phyloP scores from a whole-genome alignment of 2,113 vertebrate species.

The Micronycteris hirsuta region DNA sequence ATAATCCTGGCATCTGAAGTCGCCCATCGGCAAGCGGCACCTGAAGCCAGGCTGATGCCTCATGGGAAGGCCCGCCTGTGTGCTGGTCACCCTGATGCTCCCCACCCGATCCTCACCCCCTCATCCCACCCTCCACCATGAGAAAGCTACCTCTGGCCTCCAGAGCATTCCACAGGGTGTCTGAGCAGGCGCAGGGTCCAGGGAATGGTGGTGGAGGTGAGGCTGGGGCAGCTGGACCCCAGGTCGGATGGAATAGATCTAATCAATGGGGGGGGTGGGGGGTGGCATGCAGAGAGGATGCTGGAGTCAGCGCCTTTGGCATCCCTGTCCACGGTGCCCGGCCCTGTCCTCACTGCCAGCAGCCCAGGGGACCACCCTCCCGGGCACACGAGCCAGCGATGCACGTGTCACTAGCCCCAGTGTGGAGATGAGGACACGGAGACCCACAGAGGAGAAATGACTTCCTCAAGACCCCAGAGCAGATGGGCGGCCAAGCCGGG shows the following conservation, averaged over 20 bases:
- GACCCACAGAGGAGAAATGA: not conserved
- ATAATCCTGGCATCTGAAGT: slow-evolving; percentile 75
- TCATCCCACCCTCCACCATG: not conserved
- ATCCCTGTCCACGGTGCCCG: rapidly evolving
- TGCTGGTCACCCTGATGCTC: slow-evolving; percentile 49
- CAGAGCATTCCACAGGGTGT: slow-evolving; percentile 44
- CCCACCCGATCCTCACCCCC: not conserved
- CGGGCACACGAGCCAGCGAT: not conserved
- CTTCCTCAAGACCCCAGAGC: not conserved
- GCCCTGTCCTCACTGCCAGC: not conserved
- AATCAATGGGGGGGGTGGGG: rapidly evolving
- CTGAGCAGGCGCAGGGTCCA: not conserved
- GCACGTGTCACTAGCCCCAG: not conserved
- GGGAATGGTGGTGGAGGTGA: not conserved
- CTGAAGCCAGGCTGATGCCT: slow-evolving; percentile 62
- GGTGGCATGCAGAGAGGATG: too few relatives aligned
- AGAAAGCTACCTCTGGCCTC: slow-evolving; percentile 14
- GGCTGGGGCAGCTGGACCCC: slow-evolving; percentile 16
- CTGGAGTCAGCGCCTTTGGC: not conserved
- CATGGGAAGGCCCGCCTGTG: slow-evolving; percentile 58
- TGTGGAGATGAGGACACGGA: not conserved
- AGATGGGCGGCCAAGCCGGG: not conserved
- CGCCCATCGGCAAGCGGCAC: not conserved
- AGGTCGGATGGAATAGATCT: not conserved
- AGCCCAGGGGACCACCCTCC: not conserved